Evolutionary conservation across 1,140 invertebrate species (phyloP).

Genomic region (Harlomillsia oculata): DNA sequence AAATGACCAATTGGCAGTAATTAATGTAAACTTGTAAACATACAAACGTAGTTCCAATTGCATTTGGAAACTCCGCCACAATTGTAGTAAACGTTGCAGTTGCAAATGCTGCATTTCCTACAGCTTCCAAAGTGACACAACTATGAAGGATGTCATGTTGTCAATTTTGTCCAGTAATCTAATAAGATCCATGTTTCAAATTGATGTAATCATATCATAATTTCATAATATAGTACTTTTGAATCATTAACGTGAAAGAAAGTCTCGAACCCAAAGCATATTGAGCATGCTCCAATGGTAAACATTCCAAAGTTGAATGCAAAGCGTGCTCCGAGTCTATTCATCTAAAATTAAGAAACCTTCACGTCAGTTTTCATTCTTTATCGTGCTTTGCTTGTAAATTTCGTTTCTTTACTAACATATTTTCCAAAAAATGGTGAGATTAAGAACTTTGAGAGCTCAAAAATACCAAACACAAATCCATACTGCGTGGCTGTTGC

Average conservation of each 20-base stretch:
- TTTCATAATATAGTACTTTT: neutral
- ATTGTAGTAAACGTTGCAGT: conserved; percentile 88
- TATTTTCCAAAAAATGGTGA: conserved; percentile 80
- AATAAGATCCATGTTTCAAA: conserved; percentile 37
- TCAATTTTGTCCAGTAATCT: conserved; percentile 70
- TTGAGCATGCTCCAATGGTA: conserved; percentile 67
- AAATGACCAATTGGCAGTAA: too few species aligned
- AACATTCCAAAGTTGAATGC: conserved; percentile 79
- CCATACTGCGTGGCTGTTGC: conserved; percentile 77
- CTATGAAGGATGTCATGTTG: conserved; percentile 68
- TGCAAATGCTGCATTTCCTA: conserved; percentile 62
- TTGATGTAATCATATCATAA: neutral
- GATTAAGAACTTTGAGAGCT: conserved; percentile 75
- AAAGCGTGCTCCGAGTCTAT: conserved; percentile 69
- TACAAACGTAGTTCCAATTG: conserved; percentile 83
- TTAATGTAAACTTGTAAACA: too few species aligned
- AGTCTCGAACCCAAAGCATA: conserved; percentile 64
- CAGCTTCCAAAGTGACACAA: conserved; percentile 80
- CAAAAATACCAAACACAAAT: conserved; percentile 83
- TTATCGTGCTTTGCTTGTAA: neutral
- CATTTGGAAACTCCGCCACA: conserved; percentile 81
- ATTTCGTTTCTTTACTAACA: conserved; percentile 40
- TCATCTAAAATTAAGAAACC: conserved; percentile 48
- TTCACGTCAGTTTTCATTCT: too few species aligned
- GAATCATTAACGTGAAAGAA: neutral